Conservation (phyloP, 1,140 invertebrate species). For the Stegodyphus mimosarum region DNA sequence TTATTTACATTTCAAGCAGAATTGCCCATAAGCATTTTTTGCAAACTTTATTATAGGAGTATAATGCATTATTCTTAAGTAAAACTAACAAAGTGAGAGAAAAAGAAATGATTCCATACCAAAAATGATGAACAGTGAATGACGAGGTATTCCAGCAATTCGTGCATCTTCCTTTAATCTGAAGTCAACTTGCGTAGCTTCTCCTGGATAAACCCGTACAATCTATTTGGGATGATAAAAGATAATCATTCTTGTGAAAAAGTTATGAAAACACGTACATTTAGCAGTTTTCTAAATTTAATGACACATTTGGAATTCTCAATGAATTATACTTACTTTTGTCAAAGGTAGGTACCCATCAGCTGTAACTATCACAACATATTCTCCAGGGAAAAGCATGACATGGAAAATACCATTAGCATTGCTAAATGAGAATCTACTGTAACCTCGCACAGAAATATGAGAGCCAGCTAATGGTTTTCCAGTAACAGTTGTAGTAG, state of each 20-base stretch:
- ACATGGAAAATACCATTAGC: slow-evolving; percentile 74
- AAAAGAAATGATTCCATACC: slow-evolving; percentile 69
- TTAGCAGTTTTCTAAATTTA: not conserved
- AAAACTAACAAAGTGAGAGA: no score
- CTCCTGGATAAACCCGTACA: slow-evolving; percentile 69
- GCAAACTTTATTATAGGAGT: no score
- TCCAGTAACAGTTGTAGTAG: slow-evolving; percentile 66
- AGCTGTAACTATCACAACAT: slow-evolving; percentile 73
- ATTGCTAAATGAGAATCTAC: slow-evolving; percentile 69
- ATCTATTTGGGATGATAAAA: slow-evolving; percentile 15
- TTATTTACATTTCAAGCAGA: no score
- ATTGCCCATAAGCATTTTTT: no score
- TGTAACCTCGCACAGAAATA: slow-evolving; percentile 70
- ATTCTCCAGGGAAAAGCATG: slow-evolving; percentile 71
- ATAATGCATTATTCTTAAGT: no score
- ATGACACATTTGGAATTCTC: no score
- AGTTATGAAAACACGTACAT: not conserved
- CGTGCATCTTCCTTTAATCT: slow-evolving; percentile 75
- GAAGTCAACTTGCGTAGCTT: slow-evolving; percentile 74
- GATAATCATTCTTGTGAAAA: not conserved
- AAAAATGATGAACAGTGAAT: slow-evolving; percentile 78
- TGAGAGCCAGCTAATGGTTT: slow-evolving; percentile 74
- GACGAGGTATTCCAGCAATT: slow-evolving; percentile 78
- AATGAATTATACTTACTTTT: slow-evolving; percentile 66
- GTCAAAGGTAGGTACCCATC: slow-evolving; percentile 71